Evolutionary conservation across 2,113 vertebrate genomes (phyloP).

Genomic region (Prionailurus bengalensis): DNA sequence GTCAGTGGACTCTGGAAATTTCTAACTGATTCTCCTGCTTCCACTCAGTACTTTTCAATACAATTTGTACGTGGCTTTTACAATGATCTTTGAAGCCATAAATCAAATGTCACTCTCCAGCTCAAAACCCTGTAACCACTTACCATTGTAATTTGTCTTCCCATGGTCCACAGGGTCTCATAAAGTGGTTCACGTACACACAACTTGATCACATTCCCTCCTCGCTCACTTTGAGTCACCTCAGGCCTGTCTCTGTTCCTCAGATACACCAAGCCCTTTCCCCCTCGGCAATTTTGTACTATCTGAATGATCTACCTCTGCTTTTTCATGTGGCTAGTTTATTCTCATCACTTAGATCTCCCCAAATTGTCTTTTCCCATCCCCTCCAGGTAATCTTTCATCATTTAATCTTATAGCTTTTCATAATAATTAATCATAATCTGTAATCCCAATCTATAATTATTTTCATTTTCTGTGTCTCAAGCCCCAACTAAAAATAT

Average conservation of each 20-base stretch:
- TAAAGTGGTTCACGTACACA: not conserved
- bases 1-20: not conserved
- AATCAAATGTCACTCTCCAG: not conserved
- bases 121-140: not conserved
- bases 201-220: not conserved
- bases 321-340: not conserved
- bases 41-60: not conserved
- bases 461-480: not conserved
- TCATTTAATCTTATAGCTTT: not conserved
- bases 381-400: not conserved
- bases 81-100: not conserved
- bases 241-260: not conserved
- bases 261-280: not conserved
- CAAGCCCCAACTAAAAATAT: not conserved
- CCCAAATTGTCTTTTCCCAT: not conserved
- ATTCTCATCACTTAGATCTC: slow-evolving; percentile 10
- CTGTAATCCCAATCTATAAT: not conserved
- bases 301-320: not conserved
- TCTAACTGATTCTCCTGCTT: not conserved
- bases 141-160: not conserved
- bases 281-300: not conserved
- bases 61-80: not conserved
- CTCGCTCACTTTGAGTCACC: not conserved
- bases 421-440: not conserved
- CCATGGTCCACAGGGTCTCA: not conserved